A percentile compares a stretch with the other conserved stretches of the same genome.
phyloP scores from a whole-genome alignment of 2,113 vertebrate species.

The Myiagra hebetior region DNA sequence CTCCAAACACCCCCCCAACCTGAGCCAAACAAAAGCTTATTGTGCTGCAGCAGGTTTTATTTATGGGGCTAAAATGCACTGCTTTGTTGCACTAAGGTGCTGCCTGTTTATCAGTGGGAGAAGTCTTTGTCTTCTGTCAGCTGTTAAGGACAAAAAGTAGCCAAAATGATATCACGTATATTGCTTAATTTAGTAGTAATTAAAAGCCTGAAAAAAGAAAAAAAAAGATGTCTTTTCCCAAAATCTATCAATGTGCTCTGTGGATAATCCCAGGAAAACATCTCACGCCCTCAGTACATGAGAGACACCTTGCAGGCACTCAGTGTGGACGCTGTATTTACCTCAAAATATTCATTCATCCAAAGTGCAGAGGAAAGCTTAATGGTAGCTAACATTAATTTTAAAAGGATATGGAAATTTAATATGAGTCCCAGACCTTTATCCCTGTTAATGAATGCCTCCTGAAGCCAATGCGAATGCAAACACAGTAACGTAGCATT shows the following conservation, averaged over 20 bases:
- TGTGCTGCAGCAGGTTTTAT: not conserved
- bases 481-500: not conserved
- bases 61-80: not conserved
- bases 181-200: not conserved
- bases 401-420: not conserved
- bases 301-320: not conserved
- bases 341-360: not conserved
- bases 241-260: not conserved
- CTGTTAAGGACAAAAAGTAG: not conserved
- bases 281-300: not conserved
- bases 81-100: not conserved
- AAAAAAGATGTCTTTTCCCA: not conserved
- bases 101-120: not conserved
- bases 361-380: not conserved
- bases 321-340: not conserved
- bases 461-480: not conserved
- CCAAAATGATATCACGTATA: not conserved
- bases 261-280: not conserved
- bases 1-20: rapidly evolving
- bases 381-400: not conserved
- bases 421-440: not conserved
- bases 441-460: not conserved
- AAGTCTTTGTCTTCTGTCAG: not conserved
- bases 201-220: not conserved
- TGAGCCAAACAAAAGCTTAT: not conserved